Base-by-base conservation (phyloP, 2,888 invertebrate genomes). In the Venusia cambrica region DNA sequence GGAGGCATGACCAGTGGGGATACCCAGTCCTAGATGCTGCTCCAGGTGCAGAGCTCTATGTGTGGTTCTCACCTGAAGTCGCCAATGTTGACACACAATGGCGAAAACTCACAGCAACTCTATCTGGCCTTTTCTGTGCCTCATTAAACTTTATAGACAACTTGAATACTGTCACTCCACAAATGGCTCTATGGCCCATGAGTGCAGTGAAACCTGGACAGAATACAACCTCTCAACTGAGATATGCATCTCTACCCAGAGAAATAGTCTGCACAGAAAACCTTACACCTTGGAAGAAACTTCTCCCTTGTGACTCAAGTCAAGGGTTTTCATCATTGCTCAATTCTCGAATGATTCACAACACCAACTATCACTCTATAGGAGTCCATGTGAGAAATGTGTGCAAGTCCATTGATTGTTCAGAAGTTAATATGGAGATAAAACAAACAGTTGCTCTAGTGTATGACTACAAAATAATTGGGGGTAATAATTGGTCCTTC, bases 191-290 rank as follows among this genome's bases (percentile, higher is more conserved):
- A 58, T 89, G 93, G 55, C 97, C 97, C 0, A 87, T 85, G 38
- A 94, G 96, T 18, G 89, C 91, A 19, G 76, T 88, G 4, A 69
- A 64, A 38, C 54, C 71, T 52, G 76, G 60, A 68, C 73, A 81
- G 41, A 74, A 90, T 63, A 72, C 89, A 58, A 77, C 89, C 51
- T 87, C 88, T 62, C 89, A 75, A 55, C 71, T 93, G 21, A 83
- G 95, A 56, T 98, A 98, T 83, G 93, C 98, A 0, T 92, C 95
- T n/a, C 74, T 99, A 41, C 97, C 99, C 0, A 89, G 96, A 48
- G 99, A 99, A 89, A 95, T 97, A 56, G 97, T 98, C 2, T 99
- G 99, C 68, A 99, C 99, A 0, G 99, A 99, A 85, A 99, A 99
- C 85, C 85, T 99, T 56, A 99, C 99, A 5, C 99, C 99, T 0